Conservation (phyloP, 2,888 invertebrate genomes). For the Phortica okadai region DNA sequence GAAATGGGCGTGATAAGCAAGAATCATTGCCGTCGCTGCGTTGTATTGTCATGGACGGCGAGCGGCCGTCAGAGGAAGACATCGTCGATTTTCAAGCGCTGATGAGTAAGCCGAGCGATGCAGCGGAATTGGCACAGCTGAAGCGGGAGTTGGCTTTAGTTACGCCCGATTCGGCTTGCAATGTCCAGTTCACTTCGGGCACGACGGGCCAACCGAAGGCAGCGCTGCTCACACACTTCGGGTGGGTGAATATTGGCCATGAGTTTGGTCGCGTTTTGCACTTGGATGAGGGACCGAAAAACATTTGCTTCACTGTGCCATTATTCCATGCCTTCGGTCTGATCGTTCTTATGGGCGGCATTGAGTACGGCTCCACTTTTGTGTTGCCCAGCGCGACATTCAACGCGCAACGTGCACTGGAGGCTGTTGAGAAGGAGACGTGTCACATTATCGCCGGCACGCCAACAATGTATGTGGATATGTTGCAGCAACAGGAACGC, state of each 20-base stretch:
- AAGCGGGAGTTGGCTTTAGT: slow-evolving; percentile 61
- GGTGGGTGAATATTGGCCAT: slow-evolving; percentile 84
- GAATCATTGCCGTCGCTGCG: slow-evolving; percentile 76
- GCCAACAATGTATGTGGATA: slow-evolving; percentile 89
- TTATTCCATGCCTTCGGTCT: slow-evolving; percentile 89
- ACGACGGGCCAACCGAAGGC: slow-evolving; percentile 87
- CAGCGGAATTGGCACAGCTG: background rate
- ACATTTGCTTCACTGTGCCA: slow-evolving; percentile 81
- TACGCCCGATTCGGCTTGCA: slow-evolving; percentile 82
- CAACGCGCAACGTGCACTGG: slow-evolving; percentile 80
- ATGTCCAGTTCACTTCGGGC: slow-evolving; percentile 89
- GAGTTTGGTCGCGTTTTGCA: slow-evolving; percentile 78
- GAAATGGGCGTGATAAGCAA: slow-evolving; percentile 76
- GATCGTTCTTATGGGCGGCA: slow-evolving; percentile 78
- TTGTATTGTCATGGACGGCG: slow-evolving; percentile 78
- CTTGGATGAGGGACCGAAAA: slow-evolving; percentile 54
- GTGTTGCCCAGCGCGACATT: slow-evolving; percentile 80
- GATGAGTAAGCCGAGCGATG: slow-evolving; percentile 65
- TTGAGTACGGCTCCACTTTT: slow-evolving; percentile 80
- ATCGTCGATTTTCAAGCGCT: background rate
- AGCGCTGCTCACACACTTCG: slow-evolving; percentile 82
- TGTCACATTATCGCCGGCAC: slow-evolving; percentile 85
- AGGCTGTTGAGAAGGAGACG: slow-evolving; percentile 82
- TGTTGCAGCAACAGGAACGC: slow-evolving; percentile 78
- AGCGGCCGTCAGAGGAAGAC: slow-evolving; percentile 45